Evolutionary conservation across 2,797 vertebrate species (phyloP), one percentile per base, ranked within the genome.

Genomic region (Lagodon rhomboides): DNA sequence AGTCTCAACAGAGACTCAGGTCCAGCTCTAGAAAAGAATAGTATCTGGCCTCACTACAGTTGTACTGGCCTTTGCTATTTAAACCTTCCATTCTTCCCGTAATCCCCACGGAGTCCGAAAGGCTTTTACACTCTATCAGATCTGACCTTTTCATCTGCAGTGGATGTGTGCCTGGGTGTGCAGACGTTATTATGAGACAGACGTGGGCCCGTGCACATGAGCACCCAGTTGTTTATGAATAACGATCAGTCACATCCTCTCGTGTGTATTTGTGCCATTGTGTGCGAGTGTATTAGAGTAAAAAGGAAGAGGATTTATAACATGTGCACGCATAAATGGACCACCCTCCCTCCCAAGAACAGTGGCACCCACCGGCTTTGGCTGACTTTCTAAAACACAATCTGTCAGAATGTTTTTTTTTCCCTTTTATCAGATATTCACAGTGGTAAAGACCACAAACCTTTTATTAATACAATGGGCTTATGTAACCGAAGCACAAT

Each of bases 41-140:
- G 85, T 78, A 76, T 65, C 74, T 69, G 53, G 69, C 54, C 23
- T 63, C 56, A 38, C 22, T 71, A 12, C 20, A 73, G 56, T 68
- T 65, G 55, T n/a, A 71, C 66, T 16, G 46, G 41, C 44, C 49
- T 70, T 16, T 68, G 71, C 85, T 91, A 86, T 93, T 93, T 89
- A 78, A 87, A 84, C 58, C n/a, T 83, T 89, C 88, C 78, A 91
- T 93, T 93, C 88, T 93, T 88, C 68, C 43, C 13, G 1, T 72
- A 78, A 76, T 80, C 88, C 75, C 75, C 20, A 12, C 65, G 77
- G 91, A 85, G 83, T 63, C 9, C 13, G 61, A 86, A 85, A 87
- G 79, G 63, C 58, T 44, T 80, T 83, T 76, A 68, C 67, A 66
- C 77, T 55, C 55, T 43, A 86, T 91, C 89, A 89, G 72, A 87